Percentiles rank a stretch among this genome's conserved stretches.
phyloP scores from a whole-genome alignment of 1,140 invertebrate genomes.

The Megalonaias nervosa region DNA sequence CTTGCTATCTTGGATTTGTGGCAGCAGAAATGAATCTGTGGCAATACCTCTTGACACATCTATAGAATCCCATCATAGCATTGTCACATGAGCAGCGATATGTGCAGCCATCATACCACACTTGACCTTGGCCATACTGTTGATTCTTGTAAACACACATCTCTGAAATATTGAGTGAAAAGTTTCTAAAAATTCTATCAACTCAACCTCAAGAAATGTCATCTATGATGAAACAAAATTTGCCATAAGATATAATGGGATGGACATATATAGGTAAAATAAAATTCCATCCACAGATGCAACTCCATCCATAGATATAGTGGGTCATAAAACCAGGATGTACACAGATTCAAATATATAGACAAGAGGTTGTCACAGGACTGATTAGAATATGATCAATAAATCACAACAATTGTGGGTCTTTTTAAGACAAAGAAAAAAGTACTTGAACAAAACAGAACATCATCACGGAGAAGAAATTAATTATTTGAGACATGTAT shows the following conservation, averaged over 20 bases:
- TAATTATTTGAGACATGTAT: too few relatives aligned
- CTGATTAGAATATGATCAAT: not conserved
- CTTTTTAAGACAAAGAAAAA: too few relatives aligned
- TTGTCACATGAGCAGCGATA: constrained; percentile 47
- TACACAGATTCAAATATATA: too few relatives aligned
- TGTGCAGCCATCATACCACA: constrained; percentile 50
- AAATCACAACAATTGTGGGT: too few relatives aligned
- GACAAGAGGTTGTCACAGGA: not conserved
- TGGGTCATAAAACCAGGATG: not conserved
- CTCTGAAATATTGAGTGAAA: constrained; percentile 23
- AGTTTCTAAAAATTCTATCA: not conserved
- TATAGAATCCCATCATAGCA: constrained; percentile 35
- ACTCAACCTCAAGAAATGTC: too few relatives aligned
- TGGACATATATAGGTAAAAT: not conserved
- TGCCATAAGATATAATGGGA: not conserved
- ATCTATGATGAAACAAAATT: too few relatives aligned
- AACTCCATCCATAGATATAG: not conserved
- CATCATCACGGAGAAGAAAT: too few relatives aligned
- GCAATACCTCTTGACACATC: constrained; percentile 41
- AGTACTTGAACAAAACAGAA: too few relatives aligned
- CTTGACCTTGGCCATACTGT: constrained; percentile 44
- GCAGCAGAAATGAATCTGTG: too few relatives aligned
- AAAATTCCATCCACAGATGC: not conserved
- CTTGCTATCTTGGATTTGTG: too few relatives aligned
- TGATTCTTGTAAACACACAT: constrained; percentile 40